Evolutionary conservation across 2,113 vertebrate species (phyloP).

Genomic region (Chaetops frenatus): DNA sequence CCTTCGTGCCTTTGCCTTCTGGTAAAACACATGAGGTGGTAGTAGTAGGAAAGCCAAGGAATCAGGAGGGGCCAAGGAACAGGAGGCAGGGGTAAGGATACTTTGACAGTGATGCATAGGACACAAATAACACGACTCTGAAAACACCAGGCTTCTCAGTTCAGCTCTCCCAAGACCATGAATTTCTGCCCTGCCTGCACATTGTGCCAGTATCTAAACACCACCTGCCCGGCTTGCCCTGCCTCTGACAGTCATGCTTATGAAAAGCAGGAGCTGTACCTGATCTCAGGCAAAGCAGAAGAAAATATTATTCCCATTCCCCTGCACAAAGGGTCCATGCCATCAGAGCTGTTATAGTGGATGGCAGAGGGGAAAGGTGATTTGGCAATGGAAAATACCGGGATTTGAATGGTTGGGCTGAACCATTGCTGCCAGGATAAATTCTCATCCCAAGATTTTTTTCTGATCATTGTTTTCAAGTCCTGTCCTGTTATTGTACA

Average conservation of each 20-base stretch:
- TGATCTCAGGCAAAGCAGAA: not conserved
- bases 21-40: not conserved
- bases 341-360: not conserved
- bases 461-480: not conserved
- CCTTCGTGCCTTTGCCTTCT: not conserved
- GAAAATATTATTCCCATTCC: not conserved
- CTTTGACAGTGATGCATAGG: not conserved
- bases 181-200: not conserved
- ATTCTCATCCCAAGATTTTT: not conserved
- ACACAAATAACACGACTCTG: rapidly evolving
- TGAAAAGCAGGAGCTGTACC: not conserved
- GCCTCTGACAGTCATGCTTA: not conserved
- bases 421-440: not conserved
- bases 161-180: not conserved
- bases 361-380: not conserved
- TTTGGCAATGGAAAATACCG: not conserved
- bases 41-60: not conserved
- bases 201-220: not conserved
- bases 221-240: not conserved
- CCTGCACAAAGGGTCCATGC: not conserved
- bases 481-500: not conserved
- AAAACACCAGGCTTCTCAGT: not conserved
- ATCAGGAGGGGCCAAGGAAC: not conserved
- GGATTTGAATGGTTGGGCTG: not conserved
- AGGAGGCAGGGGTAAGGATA: not conserved